Base-by-base conservation (phyloP, 1,140 invertebrate species). In the Tetraneura akinire region DNA sequence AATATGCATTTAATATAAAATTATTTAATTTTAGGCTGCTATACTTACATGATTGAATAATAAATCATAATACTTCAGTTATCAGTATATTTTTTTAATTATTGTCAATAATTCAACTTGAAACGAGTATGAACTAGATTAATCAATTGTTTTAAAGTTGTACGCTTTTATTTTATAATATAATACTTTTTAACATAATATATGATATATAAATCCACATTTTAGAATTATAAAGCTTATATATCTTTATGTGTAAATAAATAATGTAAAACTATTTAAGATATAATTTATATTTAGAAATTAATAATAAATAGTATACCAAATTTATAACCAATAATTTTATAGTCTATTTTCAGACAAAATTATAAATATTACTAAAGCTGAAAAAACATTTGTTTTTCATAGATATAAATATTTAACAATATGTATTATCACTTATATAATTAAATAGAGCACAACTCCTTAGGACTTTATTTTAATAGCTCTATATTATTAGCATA, bases 361-460 rank as follows among this genome's bases (percentile, higher is more conserved):
- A 64, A 21, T 57, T 18, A 45, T 53, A 73, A 55, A 60, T 60
- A 60, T 23, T 45, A 62, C 29, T 60, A 47, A 21, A 49, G 32
- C 53, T 26, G 23, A 62, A 78, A 26, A 55, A 73, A 62, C 42
- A 26, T 57, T n/a, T 62, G 18, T 18, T 42, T 76, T 74, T 5
- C 45, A 62, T 45, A 60, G 47, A 47, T 42, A 62, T 78, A 26
- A 78, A 78, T 45, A 62, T 78, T 62, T 62, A 78, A 78, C 55
- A 78, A 78, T 18, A 76, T 32, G 57, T 55, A 37, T 71, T 73
- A 57, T 74, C 51, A 23, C 26, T 74, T 74, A 57, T 60, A 13
- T 42, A 78, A 8, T 37, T 37, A 37, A 4, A 8, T 37, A 37
- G 32, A 37, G 21, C 55, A 78, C 29, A 60, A 60, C 37, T 51